Base-by-base conservation (phyloP, 1,140 invertebrate species). In the Bradysia coprophila region DNA sequence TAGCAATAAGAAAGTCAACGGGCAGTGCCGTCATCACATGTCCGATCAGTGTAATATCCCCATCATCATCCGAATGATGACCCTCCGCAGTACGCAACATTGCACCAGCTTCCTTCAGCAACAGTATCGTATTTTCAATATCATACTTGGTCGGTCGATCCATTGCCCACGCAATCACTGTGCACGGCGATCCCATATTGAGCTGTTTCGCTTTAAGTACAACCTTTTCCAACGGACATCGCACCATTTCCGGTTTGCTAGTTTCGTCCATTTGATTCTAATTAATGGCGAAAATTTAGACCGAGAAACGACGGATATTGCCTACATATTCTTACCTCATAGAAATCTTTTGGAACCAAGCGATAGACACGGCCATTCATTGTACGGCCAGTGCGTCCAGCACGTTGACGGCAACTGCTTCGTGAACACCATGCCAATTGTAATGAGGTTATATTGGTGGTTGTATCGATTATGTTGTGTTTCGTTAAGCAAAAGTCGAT, bases 401-500 rank as follows among this genome's bases (percentile, higher is more conserved):
- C 81, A 44, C 93, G 72, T 65, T 97, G 93, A 20, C 75, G 74
- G 54, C 86, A 92, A 61, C 84, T 94, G 2, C 78, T 75, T 56
- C 86, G 81, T 1, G 89, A 85, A 1, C 91, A 85, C 92, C 92
- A 97, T 39, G 67, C 63, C 43, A 94, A 51, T 46, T 81, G 71
- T 4, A 97, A 64, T 38, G 73, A 73, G 21, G 78, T 75, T 50
- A 83, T 91, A 65, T 88, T 88, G 0, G 84, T 84, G 1, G 61
- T 56, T 4, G 66, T 54, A 57, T 94, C 81, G 38, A 73, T 74
- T 2, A 78, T 65, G 42, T 92, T 59, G 31, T 75, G 69, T 65
- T 94, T 96, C 21, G 85, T 89, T 13, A 96, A 64, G 61, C 92
- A 96, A 62, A 91, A 96, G 64, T 98, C 94, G 52, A 98, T 87